Conservation (phyloP, 2,113 vertebrate species). For the Isurus oxyrinchus region DNA sequence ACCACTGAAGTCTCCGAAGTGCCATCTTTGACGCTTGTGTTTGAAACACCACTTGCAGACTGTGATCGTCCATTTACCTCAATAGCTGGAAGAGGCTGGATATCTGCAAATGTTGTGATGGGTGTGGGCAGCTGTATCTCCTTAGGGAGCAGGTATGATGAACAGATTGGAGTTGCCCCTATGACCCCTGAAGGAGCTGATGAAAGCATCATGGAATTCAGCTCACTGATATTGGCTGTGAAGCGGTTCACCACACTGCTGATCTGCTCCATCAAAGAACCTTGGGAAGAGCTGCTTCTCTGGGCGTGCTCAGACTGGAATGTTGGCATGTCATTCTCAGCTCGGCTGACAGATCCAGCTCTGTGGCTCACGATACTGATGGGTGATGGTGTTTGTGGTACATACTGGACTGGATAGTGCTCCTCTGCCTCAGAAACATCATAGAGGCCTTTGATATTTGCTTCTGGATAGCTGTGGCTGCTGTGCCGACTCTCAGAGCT, state of each 20-base stretch:
- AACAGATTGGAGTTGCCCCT: constrained; percentile 56
- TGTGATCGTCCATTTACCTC: constrained; percentile 66
- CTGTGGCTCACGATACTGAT: constrained; percentile 84
- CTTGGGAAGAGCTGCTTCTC: constrained; percentile 65
- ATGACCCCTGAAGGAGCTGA: constrained; percentile 52
- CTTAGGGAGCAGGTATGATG: constrained; percentile 75
- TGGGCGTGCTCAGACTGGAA: constrained; percentile 70
- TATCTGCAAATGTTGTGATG: constrained; percentile 87
- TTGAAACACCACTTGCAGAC: constrained; percentile 53
- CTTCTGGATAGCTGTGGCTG: constrained; percentile 60
- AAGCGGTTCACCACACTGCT: constrained; percentile 96
- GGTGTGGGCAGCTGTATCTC: constrained; percentile 79
- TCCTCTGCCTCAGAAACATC: constrained; percentile 77
- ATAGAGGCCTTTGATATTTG: constrained; percentile 71
- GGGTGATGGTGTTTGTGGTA: constrained; percentile 78
- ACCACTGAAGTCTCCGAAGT: constrained; percentile 56
- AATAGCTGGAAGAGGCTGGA: constrained; percentile 78
- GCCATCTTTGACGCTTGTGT: constrained; percentile 54
- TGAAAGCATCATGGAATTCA: constrained; percentile 93
- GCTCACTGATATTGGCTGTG: constrained; percentile 91
- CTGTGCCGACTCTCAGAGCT: constrained; percentile 67
- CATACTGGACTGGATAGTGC: constrained; percentile 66
- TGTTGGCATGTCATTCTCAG: constrained; percentile 64
- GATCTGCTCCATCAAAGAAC: constrained; percentile 94
- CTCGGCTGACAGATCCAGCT: constrained; percentile 61